phyloP scores from a whole-genome alignment of 2,888 invertebrate species.

The Bombylius discolor region DNA sequence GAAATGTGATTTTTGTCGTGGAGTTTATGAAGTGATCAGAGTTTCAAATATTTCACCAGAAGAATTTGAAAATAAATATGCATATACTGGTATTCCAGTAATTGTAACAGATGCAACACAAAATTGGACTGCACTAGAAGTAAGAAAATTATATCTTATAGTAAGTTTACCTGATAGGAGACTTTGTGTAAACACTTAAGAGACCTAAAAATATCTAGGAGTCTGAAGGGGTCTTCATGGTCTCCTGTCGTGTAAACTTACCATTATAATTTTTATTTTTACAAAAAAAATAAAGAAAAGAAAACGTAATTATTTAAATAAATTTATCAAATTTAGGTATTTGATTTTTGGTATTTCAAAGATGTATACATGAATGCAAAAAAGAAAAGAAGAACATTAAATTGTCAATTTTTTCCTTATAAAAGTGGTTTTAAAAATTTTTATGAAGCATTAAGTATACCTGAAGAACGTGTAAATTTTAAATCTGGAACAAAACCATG shows the following conservation, averaged over 20 bases:
- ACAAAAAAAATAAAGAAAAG: too few species aligned
- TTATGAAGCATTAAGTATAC: conserved; percentile 73
- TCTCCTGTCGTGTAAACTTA: neutral
- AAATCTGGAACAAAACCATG: conserved; percentile 36
- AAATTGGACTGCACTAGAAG: conserved; percentile 66
- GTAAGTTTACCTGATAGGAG: too few species aligned
- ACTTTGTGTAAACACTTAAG: too few species aligned
- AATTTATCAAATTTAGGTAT: conserved; percentile 37
- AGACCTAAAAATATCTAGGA: too few species aligned
- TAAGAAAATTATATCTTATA: conserved; percentile 16
- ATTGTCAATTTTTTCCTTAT: conserved; percentile 91
- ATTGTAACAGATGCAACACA: conserved; percentile 70
- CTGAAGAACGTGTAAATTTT: conserved; percentile 47
- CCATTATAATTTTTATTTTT: too few species aligned
- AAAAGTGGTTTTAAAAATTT: conserved; percentile 71
- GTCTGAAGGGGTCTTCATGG: too few species aligned
- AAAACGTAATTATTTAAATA: too few species aligned
- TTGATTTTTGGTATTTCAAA: conserved; percentile 74
- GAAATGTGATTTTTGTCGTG: conserved; percentile 63
- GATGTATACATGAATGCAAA: conserved; percentile 51
- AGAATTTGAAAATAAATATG: conserved; percentile 60
- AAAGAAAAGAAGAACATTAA: conserved; percentile 41
- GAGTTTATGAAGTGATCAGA: conserved; percentile 49
- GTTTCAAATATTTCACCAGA: conserved; percentile 51
- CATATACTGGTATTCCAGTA: conserved; percentile 67